phyloP scores from a whole-genome alignment of 2,888 invertebrate genomes.

The Gandaritis pyraliata region DNA sequence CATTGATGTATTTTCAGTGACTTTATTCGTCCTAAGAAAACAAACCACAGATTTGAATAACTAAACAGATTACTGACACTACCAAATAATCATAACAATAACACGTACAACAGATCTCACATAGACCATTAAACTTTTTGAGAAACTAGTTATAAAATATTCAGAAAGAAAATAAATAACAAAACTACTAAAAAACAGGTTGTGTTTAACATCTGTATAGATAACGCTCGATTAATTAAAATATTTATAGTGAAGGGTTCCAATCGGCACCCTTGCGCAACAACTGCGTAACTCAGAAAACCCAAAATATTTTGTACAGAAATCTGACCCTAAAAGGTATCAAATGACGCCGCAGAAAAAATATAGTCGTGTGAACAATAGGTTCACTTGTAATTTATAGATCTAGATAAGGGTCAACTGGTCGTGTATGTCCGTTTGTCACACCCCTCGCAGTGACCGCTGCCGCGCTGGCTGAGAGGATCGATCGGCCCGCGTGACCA shows the following conservation, averaged over 20 bases:
- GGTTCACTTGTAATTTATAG: constrained; percentile 58
- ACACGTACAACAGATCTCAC: constrained; percentile 8
- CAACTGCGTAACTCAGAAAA: constrained; percentile 28
- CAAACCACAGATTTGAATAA: constrained; percentile 17
- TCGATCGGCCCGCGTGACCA: constrained; percentile 37
- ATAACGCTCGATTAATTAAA: constrained; percentile 39
- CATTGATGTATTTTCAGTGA: background rate
- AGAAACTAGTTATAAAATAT: constrained; percentile 20
- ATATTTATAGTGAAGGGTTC: constrained; percentile 35
- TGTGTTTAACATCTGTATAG: constrained; percentile 34
- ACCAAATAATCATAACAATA: constrained; percentile 14
- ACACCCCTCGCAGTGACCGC: constrained; percentile 36
- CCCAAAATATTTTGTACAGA: constrained; percentile 46
- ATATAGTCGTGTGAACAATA: constrained; percentile 54
- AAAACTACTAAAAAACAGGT: constrained; percentile 25
- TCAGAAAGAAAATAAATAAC: constrained; percentile 16
- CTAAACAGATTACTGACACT: background rate
- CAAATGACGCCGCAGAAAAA: constrained; percentile 46
- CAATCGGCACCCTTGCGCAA: constrained; percentile 28
- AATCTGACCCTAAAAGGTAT: constrained; percentile 42
- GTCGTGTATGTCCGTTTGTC: constrained; percentile 48
- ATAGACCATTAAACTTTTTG: constrained; percentile 25
- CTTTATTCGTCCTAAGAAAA: constrained; percentile 16
- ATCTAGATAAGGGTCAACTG: constrained; percentile 52
- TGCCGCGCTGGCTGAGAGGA: constrained; percentile 13